A percentile compares a stretch with the other conserved stretches of the same genome.
These are phyloP conservation scores for Stomatorhinus walkeri DNA, from an alignment of 2,797 vertebrate genomes.

Conservation along the genomic window DNA sequence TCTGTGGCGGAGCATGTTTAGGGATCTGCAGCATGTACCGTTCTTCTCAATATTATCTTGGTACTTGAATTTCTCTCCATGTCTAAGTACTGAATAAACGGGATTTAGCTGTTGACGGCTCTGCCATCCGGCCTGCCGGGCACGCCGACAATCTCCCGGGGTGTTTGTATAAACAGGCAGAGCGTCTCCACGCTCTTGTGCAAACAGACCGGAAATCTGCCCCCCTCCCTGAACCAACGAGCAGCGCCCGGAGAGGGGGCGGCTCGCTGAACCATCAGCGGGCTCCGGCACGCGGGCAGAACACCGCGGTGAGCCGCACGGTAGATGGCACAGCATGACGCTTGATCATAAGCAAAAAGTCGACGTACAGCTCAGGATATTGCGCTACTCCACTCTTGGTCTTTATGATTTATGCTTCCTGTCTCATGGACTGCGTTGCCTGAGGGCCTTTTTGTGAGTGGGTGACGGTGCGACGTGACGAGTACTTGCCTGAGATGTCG, in stretches of 20 bases:
- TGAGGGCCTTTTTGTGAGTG: neutral
- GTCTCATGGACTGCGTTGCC: neutral
- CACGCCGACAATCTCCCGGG: neutral
- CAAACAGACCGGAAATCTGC: neutral
- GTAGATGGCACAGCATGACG: neutral
- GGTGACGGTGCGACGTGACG: neutral
- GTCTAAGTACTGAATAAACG: neutral
- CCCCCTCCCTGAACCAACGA: neutral
- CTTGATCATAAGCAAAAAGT: neutral
- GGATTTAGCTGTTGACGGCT: neutral
- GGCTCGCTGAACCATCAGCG: neutral
- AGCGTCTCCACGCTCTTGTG: neutral
- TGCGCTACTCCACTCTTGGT: neutral
- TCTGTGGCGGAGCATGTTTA: neutral
- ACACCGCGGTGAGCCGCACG: neutral
- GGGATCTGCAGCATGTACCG: neutral
- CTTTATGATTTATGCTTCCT: constrained; percentile 1
- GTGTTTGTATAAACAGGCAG: neutral
- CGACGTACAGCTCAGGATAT: neutral
- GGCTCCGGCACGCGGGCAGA: neutral
- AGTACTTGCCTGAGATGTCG: neutral
- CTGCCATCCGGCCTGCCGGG: neutral
- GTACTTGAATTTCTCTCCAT: neutral
- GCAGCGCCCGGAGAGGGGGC: neutral
- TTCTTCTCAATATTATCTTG: neutral